Percentiles rank a stretch among this genome's conserved stretches.
Conservation (phyloP, 2,797 vertebrate species). For the Hirundo rustica region DNA sequence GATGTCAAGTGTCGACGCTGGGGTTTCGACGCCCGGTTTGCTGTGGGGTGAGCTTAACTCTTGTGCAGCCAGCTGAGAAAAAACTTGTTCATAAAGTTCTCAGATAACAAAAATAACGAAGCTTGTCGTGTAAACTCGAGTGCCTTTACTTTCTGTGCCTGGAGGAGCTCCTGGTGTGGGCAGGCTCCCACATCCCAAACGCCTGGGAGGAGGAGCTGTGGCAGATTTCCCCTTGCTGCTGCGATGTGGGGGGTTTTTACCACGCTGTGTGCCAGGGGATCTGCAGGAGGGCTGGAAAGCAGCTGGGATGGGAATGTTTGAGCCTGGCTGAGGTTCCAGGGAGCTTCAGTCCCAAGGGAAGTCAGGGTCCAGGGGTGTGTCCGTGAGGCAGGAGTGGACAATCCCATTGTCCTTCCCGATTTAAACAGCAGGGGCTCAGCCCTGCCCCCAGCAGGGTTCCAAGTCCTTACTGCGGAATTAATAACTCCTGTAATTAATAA, state of each 20-base stretch:
- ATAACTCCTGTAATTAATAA: too few relatives aligned
- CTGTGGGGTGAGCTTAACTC: background rate
- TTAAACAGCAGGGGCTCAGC: background rate
- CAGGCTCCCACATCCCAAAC: background rate
- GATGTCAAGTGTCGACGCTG: background rate
- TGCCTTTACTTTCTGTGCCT: background rate
- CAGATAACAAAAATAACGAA: too few relatives aligned
- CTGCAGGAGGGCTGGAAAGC: background rate
- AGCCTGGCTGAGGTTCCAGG: background rate
- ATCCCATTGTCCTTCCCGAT: background rate
- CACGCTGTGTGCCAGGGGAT: background rate
- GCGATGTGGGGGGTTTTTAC: background rate
- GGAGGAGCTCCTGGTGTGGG: background rate
- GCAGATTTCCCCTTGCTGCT: background rate
- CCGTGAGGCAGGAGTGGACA: background rate
- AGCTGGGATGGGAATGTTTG: background rate
- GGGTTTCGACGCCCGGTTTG: background rate
- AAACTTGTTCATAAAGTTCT: too few relatives aligned
- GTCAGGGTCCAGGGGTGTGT: background rate
- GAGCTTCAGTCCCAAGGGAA: too few relatives aligned
- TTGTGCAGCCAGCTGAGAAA: background rate
- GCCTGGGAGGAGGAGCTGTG: background rate
- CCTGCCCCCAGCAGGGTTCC: background rate
- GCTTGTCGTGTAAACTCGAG: too few relatives aligned
- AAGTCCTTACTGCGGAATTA: rapidly evolving